Evolutionary conservation across 2,797 vertebrate species (phyloP), one percentile per base, ranked within the genome.

Genomic region (Coluber constrictor): DNA sequence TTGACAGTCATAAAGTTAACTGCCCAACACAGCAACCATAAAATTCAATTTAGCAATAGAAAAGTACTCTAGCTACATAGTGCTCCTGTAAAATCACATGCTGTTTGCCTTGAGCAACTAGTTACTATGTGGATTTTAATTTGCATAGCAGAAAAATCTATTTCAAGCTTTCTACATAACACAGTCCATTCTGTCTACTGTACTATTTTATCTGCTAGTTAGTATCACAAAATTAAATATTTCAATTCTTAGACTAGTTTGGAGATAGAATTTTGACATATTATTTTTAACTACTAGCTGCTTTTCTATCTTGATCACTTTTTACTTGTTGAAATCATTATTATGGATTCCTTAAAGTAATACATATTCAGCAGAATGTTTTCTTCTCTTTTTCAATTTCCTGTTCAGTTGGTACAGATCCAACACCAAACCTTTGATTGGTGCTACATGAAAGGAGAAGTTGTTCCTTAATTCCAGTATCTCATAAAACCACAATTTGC

Each of bases 101-200:
- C 23, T 60, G 29, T 56, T 43, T 90, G 88, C 92, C 88, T 92
- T 86, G 43, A 90, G 92, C 92, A 90, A 66, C 23, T 23, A 86
- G 60, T 92, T 92, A 66, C n/a, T 86, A 11, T 87, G 47, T 56
- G 59, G 47, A 47, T 86, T 92, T 57, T 57, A 92, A 66, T 63
- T 93, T 90, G 54, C 27, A 87, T 90, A 27, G 29, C 9, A 57
- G 54, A 88, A 5, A 57, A 89, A 23, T 47, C 87, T 61, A 9
- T 43, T 54, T 88, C 27, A 89, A 90, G 29, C 51, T 79, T n/a
- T 9, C 56, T 86, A 66, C 59, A 89, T 13, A 43, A 37, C 43
- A 56, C n/a, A 47, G 18, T 47, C 74, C 15, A 89, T 57, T 20
- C 23, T 70, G 37, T 87, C 51, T 23, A 74, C 74, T 54, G 6